These are phyloP conservation scores for Columbina picui DNA, from an alignment of 2,113 vertebrate genomes.

Conservation along the genomic window DNA sequence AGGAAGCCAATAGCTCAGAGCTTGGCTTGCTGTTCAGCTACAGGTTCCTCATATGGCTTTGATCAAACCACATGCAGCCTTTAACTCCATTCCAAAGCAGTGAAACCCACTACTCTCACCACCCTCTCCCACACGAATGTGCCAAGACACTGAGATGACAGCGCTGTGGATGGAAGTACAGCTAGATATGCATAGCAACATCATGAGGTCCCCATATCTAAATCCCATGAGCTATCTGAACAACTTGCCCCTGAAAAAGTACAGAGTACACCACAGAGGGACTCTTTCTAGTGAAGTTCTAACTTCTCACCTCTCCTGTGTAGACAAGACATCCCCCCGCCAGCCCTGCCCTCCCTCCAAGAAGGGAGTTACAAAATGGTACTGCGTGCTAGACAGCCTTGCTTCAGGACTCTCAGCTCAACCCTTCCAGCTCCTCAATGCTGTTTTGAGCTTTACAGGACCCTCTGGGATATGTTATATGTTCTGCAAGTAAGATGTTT, in stretches of 20 bases:
- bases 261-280: not conserved
- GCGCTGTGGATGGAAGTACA: not conserved
- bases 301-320: not conserved
- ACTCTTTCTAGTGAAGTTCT: not conserved
- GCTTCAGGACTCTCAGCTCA: not conserved
- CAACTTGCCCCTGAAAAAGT: not conserved
- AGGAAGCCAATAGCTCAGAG: not conserved
- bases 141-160: not conserved
- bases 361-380: not conserved
- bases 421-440: not conserved
- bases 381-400: not conserved
- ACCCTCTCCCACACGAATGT: not conserved
- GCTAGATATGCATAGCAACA: not conserved
- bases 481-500: not conserved
- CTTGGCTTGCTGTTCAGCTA: not conserved
- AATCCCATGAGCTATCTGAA: not conserved
- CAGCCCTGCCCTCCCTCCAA: not conserved
- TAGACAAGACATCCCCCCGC: not conserved
- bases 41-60: not conserved
- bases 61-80: not conserved
- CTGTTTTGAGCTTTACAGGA: not conserved
- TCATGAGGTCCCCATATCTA: not conserved
- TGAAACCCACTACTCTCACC: not conserved
- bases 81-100: fast-evolving
- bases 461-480: fast-evolving